Base-by-base conservation (phyloP, 2,888 invertebrate species). In the Atethmia centrago region DNA sequence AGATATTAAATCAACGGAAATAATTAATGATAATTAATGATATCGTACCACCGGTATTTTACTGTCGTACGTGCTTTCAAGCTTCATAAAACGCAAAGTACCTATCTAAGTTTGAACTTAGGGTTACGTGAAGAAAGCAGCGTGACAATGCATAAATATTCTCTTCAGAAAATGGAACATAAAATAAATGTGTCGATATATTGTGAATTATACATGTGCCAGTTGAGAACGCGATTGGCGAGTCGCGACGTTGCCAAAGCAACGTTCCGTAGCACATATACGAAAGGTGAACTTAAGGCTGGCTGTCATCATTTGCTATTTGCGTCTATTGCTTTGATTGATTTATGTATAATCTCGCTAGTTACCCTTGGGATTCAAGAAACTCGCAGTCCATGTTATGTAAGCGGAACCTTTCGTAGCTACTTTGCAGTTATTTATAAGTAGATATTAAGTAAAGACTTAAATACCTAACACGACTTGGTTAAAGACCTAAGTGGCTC, bases 121-220 rank as follows among this genome's bases (percentile, higher is more conserved):
- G 53, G 53, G 28, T 63, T 64, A 47, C 28, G 36, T 58, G 75
- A 64, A 59, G 45, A 75, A 67, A 73, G 42, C 36, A 51, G 3
- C 71, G 71, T 83, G 83, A 63, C 71, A 65, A 71, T 62, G 77
- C 62, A 68, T 76, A 19, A 53, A 68, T 25, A 55, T 68, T 77
- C 12, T 63, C n/a, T 47, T 55, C 36, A 49, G 68, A 59, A 74
- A 83, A 74, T 74, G 28, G 49, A 40, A 68, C 21, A 61, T 72
- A 51, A 67, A 75, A 69, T 75, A 62, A 56, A 67, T 64, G 40
- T 56, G 21, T 70, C 47, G 80, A 79, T 83, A 89, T 89, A 76
- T 85, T 69, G n/a, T n/a, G n/a, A 81, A 78, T 79, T 74, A 45
- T n/a, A 75, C 62, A 74, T 73, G 58, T 82, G 85, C 58, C 85